These are phyloP conservation scores for Drosophila leontia DNA, from an alignment of 1,140 invertebrate species.

Conservation along the genomic window DNA sequence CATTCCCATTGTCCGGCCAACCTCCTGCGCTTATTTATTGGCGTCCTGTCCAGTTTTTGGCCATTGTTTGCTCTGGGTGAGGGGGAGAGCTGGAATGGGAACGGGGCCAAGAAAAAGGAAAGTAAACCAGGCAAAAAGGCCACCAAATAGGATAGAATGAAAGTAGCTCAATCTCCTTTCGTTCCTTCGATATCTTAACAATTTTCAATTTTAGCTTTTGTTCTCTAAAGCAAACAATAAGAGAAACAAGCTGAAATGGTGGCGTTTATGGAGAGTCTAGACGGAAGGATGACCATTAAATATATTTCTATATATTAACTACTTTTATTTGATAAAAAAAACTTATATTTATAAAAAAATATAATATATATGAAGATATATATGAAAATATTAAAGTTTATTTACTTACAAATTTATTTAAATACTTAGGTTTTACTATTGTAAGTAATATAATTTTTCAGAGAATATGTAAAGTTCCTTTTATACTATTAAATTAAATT, in stretches of 20 bases:
- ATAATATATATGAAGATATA: neutral
- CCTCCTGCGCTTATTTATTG: constrained; percentile 76
- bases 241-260: constrained; percentile 24
- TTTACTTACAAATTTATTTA: neutral
- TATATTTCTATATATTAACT: neutral
- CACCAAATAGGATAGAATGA: constrained; percentile 68
- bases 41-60: constrained; percentile 62
- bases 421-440: too few relatives aligned
- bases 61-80: constrained; percentile 66
- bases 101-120: constrained; percentile 54
- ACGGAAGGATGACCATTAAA: neutral
- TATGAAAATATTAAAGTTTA: neutral
- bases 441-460: neutral
- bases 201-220: constrained; percentile 84
- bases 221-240: constrained; percentile 67
- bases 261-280: neutral
- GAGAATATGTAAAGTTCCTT: too few relatives aligned
- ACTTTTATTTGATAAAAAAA: too few relatives aligned
- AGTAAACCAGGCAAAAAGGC: constrained; percentile 80
- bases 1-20: constrained; percentile 52
- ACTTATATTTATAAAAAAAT: too few relatives aligned
- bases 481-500: neutral
- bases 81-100: constrained; percentile 25
- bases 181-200: constrained; percentile 69
- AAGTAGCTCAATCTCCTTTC: constrained; percentile 64